Evolutionary conservation across 2,113 vertebrate genomes (phyloP).

Genomic region (Nesogale talazaci): DNA sequence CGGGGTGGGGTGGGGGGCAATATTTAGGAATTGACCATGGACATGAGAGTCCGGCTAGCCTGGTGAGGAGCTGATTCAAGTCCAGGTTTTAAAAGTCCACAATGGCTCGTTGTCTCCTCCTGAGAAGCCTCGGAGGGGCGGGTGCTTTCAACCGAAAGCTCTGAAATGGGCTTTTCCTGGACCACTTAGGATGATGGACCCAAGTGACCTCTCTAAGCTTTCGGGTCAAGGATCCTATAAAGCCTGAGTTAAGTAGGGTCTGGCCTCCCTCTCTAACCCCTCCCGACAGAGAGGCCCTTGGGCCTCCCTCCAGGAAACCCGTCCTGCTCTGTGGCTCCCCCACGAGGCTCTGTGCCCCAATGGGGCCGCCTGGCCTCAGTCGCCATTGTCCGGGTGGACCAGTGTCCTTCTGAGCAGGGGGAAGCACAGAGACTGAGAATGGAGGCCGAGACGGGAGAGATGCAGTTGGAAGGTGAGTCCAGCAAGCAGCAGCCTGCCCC

Average conservation of each 20-base stretch:
- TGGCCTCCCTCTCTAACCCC: neutral
- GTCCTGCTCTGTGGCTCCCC: accelerated
- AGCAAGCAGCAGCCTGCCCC: neutral
- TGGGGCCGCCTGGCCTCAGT: neutral
- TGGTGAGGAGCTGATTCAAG: neutral
- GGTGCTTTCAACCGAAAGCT: neutral
- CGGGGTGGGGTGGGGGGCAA: neutral
- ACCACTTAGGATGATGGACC: neutral
- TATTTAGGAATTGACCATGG: too few species aligned
- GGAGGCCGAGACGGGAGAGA: neutral
- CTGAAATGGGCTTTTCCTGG: neutral
- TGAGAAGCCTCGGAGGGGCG: accelerated
- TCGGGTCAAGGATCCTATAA: neutral
- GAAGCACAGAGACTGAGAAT: neutral
- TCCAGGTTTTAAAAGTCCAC: neutral
- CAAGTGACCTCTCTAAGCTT: neutral
- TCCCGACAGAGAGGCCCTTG: too few species aligned
- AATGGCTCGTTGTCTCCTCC: neutral
- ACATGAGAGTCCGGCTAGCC: neutral
- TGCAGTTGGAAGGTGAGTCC: neutral
- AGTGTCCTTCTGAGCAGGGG: neutral
- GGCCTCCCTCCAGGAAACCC: neutral
- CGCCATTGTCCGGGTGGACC: neutral
- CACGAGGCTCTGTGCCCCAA: neutral
- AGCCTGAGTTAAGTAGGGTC: accelerated